A percentile compares a stretch with the other conserved stretches of the same genome.
These are phyloP conservation scores for Listrodromus nycthemerus DNA, from an alignment of 2,888 invertebrate species.

Conservation along the genomic window DNA sequence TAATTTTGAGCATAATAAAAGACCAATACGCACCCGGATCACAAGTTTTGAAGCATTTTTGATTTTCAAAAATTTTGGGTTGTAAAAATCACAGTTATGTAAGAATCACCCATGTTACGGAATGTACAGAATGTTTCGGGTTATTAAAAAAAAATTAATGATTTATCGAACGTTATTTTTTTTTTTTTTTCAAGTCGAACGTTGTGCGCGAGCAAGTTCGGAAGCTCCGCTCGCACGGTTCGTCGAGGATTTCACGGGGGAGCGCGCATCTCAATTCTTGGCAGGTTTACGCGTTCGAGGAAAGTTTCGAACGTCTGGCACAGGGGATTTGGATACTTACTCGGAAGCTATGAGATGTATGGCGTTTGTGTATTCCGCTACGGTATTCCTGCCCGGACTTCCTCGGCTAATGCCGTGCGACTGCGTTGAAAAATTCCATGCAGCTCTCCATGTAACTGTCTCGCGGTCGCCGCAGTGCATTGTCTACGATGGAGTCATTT, in stretches of 20 bases:
- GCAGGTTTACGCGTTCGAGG: slow-evolving; percentile 26
- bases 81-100: too few species aligned
- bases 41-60: too few species aligned
- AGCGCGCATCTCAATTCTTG: slow-evolving; percentile 15
- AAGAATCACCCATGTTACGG: too few species aligned
- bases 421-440: slow-evolving; percentile 50
- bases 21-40: too few species aligned
- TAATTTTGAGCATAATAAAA: too few species aligned
- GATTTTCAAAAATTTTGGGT: too few species aligned
- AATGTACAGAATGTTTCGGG: neutral
- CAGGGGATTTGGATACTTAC: slow-evolving; percentile 21
- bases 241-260: slow-evolving; percentile 9
- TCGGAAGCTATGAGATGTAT: neutral
- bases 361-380: neutral
- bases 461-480: slow-evolving; percentile 60
- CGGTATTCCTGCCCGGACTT: neutral
- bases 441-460: slow-evolving; percentile 27
- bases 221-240: neutral
- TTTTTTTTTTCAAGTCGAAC: neutral
- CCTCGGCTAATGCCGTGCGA: neutral
- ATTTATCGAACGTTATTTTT: neutral
- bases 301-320: slow-evolving; percentile 21
- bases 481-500: slow-evolving; percentile 62
- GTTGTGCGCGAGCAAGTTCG: neutral
- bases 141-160: neutral